These are phyloP conservation scores for Acrocephalus kingi DNA, from an alignment of 2,113 vertebrate species.

Conservation along the genomic window DNA sequence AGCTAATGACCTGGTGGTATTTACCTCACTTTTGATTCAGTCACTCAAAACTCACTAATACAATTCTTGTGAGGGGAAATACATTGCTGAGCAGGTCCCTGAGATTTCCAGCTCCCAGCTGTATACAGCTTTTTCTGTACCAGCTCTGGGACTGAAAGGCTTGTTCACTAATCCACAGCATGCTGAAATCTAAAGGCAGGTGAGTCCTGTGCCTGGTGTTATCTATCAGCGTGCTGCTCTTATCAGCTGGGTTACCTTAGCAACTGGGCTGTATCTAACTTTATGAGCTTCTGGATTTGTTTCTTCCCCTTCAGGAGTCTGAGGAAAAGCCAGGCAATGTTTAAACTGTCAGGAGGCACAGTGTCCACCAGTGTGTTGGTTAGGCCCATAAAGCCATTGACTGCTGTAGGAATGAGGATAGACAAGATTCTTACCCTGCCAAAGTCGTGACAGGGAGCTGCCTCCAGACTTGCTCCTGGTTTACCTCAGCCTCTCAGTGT, in stretches of 20 bases:
- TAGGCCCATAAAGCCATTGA: background rate
- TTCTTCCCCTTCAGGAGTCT: background rate
- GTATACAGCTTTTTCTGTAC: background rate
- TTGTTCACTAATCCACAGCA: background rate
- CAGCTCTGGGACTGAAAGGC: background rate
- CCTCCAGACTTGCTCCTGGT: background rate
- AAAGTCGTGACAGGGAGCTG: background rate
- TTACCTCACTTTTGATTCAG: background rate
- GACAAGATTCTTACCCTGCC: background rate
- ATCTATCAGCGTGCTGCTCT: background rate
- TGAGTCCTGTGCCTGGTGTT: background rate
- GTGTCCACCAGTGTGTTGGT: background rate
- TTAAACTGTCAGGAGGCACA: background rate
- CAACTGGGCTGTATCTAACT: slow-evolving; percentile 15
- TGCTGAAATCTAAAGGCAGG: background rate
- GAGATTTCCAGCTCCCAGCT: background rate
- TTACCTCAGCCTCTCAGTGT: background rate
- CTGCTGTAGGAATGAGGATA: slow-evolving; percentile 2
- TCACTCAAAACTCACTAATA: background rate
- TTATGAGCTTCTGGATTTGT: background rate
- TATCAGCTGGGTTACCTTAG: slow-evolving; percentile 37
- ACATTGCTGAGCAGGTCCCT: background rate
- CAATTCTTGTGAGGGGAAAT: background rate
- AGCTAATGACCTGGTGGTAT: background rate
- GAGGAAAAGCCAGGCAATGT: background rate